phyloP scores from a whole-genome alignment of 2,113 vertebrate species.

The Melanerpes aurifrons region DNA sequence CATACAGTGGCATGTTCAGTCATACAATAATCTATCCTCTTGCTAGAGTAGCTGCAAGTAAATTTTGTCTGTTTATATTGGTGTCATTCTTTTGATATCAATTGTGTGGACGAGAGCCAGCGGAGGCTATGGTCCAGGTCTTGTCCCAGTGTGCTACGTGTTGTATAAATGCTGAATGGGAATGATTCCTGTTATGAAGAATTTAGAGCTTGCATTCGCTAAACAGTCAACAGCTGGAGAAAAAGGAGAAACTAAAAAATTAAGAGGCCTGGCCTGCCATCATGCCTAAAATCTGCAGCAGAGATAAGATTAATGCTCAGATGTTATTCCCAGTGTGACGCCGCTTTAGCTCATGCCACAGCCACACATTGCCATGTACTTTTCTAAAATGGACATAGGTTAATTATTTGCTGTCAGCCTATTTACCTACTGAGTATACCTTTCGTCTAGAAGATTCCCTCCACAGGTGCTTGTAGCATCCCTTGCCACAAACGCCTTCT shows the following conservation, averaged over 20 bases:
- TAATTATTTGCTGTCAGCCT: not conserved
- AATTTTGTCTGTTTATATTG: not conserved
- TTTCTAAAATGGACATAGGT: not conserved
- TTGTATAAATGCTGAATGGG: not conserved
- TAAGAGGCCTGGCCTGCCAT: not conserved
- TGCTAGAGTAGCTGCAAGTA: not conserved
- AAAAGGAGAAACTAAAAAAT: not conserved
- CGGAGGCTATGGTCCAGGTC: not conserved
- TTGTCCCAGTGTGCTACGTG: not conserved
- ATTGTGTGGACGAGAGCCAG: not conserved
- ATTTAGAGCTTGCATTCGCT: not conserved
- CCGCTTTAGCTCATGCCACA: not conserved
- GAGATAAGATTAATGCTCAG: not conserved
- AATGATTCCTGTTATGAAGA: not conserved
- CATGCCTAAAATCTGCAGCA: not conserved
- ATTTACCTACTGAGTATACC: not conserved
- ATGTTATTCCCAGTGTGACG: not conserved
- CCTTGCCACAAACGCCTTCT: not conserved
- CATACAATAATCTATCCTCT: not conserved
- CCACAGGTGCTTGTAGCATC: not conserved
- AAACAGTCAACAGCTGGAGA: not conserved
- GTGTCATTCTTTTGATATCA: not conserved
- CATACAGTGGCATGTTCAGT: not conserved
- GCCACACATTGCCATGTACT: not conserved
- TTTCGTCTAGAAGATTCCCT: not conserved